These are phyloP conservation scores for Forbesichthys papilliferus DNA, from an alignment of 2,113 vertebrate species.

Conservation along the genomic window DNA sequence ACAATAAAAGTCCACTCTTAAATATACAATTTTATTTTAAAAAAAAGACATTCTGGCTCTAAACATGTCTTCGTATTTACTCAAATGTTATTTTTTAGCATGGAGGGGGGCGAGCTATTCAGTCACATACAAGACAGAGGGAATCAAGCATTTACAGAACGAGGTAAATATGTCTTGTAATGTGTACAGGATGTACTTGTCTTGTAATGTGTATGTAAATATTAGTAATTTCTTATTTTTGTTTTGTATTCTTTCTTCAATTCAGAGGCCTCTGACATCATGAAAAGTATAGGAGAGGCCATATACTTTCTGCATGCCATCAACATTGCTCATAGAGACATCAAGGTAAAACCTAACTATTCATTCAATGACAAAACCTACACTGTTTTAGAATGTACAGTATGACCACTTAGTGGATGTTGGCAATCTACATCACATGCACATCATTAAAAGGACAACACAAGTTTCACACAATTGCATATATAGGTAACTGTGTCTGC, in stretches of 20 bases:
- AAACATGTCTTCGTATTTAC: neutral
- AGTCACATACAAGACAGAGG: conserved; percentile 86
- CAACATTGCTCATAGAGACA: conserved; percentile 96
- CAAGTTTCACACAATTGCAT: neutral
- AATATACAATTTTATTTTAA: too few species aligned
- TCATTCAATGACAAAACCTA: neutral
- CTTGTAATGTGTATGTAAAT: neutral
- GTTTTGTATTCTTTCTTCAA: conserved; percentile 6
- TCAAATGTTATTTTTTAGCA: conserved; percentile 68
- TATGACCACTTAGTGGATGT: too few species aligned
- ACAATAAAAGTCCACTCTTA: too few species aligned
- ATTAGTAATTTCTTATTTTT: neutral
- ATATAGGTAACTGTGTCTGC: neutral
- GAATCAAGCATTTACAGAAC: conserved; percentile 87
- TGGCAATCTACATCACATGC: too few species aligned
- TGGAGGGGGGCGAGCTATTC: conserved; percentile 88
- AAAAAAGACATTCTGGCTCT: conserved; percentile 14
- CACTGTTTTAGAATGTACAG: neutral
- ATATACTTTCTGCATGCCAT: conserved; percentile 92
- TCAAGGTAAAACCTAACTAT: conserved; percentile 79
- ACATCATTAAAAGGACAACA: too few species aligned
- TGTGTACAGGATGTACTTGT: neutral
- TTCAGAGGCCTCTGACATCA: conserved; percentile 95
- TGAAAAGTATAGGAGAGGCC: conserved; percentile 96
- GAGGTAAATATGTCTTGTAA: conserved; percentile 73